These are phyloP conservation scores for Australoheros facetus DNA, from an alignment of 2,797 vertebrate species.

Conservation along the genomic window DNA sequence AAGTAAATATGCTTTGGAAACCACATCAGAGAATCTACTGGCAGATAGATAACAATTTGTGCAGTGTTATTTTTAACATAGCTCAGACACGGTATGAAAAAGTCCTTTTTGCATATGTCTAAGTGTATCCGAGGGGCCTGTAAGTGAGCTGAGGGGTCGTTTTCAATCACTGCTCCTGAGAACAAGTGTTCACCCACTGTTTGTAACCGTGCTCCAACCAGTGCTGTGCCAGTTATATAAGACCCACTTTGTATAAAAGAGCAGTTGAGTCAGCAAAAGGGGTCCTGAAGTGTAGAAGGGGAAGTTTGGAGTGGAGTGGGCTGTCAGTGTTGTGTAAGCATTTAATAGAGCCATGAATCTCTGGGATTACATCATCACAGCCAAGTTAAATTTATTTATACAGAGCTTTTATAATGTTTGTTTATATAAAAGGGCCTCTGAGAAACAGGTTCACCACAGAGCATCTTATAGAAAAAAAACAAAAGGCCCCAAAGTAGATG, in stretches of 20 bases:
- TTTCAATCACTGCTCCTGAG: slow-evolving; percentile 45
- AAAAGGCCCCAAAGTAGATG: slow-evolving; percentile 38
- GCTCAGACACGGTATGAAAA: slow-evolving; percentile 36
- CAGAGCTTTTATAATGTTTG: slow-evolving; percentile 46
- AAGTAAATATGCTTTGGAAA: slow-evolving; percentile 41
- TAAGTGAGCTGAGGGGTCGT: slow-evolving; percentile 55
- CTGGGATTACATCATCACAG: slow-evolving; percentile 63
- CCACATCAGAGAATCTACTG: slow-evolving; percentile 46
- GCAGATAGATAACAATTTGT: slow-evolving; percentile 31
- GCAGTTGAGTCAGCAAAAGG: slow-evolving; percentile 64
- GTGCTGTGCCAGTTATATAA: slow-evolving; percentile 62
- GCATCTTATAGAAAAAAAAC: slow-evolving; percentile 1
- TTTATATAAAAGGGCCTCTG: slow-evolving; percentile 45
- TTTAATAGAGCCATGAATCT: slow-evolving; percentile 58
- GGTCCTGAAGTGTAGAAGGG: slow-evolving; percentile 64
- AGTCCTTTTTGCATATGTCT: slow-evolving; percentile 4
- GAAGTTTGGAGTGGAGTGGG: slow-evolving; percentile 65
- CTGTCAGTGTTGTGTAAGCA: slow-evolving; percentile 66
- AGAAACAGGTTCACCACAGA: slow-evolving; percentile 27
- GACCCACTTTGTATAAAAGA: slow-evolving; percentile 61
- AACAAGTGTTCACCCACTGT: slow-evolving; percentile 40
- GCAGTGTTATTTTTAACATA: slow-evolving; percentile 10
- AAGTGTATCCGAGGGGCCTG: slow-evolving; percentile 43
- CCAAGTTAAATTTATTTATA: slow-evolving; percentile 61
- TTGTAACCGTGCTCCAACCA: slow-evolving; percentile 10